A percentile compares a stretch with the other conserved stretches of the same genome.
Conservation (phyloP, 2,797 vertebrate genomes). For the Crenuchus spilurus region DNA sequence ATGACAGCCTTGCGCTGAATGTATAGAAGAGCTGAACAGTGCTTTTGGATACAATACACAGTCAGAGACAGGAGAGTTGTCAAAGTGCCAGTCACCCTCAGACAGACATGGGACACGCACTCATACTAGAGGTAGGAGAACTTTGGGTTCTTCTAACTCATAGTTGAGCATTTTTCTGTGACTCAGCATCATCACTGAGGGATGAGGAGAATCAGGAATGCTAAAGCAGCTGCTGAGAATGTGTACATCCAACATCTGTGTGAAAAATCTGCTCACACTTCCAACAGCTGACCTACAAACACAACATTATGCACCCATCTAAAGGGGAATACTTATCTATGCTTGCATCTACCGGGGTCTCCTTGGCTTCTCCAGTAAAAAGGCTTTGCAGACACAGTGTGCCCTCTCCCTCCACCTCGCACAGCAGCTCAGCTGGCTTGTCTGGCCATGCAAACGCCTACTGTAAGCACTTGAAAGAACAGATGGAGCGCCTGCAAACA, state of each 20-base stretch:
- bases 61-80: neutral
- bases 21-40: neutral
- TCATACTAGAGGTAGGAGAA: neutral
- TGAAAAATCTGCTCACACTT: neutral
- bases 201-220: neutral
- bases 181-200: neutral
- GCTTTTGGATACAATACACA: neutral
- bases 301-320: neutral
- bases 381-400: conserved; percentile 57
- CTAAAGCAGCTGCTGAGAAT: neutral
- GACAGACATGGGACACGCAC: no score
- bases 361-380: neutral
- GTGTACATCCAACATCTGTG: neutral
- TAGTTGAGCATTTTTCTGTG: neutral
- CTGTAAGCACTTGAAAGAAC: conserved; percentile 78
- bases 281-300: neutral
- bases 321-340: neutral
- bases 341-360: neutral
- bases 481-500: conserved; percentile 29
- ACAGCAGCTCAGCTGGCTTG: conserved; percentile 78
- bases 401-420: conserved; percentile 55
- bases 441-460: conserved; percentile 75
- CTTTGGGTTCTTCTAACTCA: neutral
- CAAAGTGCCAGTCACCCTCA: neutral
- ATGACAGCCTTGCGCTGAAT: neutral